Conservation (phyloP, 2,888 invertebrate species). For the Trachelus tabidus region DNA sequence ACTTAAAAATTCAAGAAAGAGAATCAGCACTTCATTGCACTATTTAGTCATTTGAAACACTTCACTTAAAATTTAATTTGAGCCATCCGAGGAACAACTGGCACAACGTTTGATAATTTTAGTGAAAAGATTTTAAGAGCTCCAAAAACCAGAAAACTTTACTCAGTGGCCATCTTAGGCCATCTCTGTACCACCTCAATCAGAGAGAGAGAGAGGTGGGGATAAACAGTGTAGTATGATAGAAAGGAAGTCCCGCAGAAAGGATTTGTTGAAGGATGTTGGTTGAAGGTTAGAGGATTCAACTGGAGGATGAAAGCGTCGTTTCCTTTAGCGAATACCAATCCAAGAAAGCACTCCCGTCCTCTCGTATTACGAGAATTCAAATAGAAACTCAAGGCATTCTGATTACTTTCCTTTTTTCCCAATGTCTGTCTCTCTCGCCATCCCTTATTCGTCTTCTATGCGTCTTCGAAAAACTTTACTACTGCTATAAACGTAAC, state of each 20-base stretch:
- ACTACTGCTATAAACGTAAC: neutral
- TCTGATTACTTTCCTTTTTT: neutral
- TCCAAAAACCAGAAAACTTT: too few species aligned
- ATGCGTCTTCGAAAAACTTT: neutral
- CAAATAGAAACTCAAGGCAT: neutral
- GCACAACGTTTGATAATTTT: too few species aligned
- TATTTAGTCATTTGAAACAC: too few species aligned
- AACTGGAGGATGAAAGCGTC: neutral
- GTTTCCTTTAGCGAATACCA: neutral
- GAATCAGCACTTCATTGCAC: too few species aligned
- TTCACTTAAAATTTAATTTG: too few species aligned
- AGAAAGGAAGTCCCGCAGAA: neutral
- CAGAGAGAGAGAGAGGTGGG: conserved; percentile 12
- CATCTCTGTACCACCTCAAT: too few species aligned
- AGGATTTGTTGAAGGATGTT: neutral
- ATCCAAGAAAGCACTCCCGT: neutral
- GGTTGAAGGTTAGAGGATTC: neutral
- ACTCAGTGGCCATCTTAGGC: too few species aligned
- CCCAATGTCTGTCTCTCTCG: neutral
- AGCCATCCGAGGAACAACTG: too few species aligned
- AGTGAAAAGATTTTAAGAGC: too few species aligned
- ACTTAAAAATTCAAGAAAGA: too few species aligned
- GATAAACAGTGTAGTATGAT: conserved; percentile 4
- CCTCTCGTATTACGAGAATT: neutral
- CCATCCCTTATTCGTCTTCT: neutral